Percentiles rank a stretch among this genome's conserved stretches.
These are phyloP conservation scores for Monarcha castaneiventris DNA, from an alignment of 2,113 vertebrate species.

Conservation along the genomic window DNA sequence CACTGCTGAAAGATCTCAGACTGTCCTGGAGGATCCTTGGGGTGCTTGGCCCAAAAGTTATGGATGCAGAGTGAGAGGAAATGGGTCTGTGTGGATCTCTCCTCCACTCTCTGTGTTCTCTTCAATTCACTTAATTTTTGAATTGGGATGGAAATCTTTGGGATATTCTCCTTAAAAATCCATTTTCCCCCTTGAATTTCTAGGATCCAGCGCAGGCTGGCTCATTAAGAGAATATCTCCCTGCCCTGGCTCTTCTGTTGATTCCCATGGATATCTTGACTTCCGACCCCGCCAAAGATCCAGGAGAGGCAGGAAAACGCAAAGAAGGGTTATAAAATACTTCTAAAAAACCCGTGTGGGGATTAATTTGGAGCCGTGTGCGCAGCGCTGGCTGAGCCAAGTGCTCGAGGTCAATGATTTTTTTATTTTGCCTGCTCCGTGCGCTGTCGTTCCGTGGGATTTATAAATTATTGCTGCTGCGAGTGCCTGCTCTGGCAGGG, in stretches of 20 bases:
- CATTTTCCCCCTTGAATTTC: not conserved
- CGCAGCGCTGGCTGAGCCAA: not conserved
- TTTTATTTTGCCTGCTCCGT: not conserved
- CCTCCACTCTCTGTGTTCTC: fast-evolving
- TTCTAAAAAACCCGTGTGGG: fast-evolving
- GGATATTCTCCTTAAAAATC: not conserved
- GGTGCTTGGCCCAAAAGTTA: not conserved
- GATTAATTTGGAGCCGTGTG: not conserved
- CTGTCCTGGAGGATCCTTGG: not conserved
- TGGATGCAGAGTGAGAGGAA: not conserved
- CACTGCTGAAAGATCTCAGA: not conserved
- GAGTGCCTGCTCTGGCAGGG: not conserved
- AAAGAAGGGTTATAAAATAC: not conserved
- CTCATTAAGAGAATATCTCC: not conserved
- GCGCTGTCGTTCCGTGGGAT: not conserved
- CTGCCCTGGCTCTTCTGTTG: not conserved
- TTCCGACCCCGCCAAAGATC: fast-evolving
- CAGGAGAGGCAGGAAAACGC: not conserved
- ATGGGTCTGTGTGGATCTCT: not conserved
- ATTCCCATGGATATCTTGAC: not conserved
- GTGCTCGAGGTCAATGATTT: not conserved
- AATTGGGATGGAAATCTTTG: not conserved
- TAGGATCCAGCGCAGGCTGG: too few species aligned
- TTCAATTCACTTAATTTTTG: not conserved
- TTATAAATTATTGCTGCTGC: not conserved